phyloP scores from a whole-genome alignment of 2,797 vertebrate species.

The Hapalemur alaotrensis region DNA sequence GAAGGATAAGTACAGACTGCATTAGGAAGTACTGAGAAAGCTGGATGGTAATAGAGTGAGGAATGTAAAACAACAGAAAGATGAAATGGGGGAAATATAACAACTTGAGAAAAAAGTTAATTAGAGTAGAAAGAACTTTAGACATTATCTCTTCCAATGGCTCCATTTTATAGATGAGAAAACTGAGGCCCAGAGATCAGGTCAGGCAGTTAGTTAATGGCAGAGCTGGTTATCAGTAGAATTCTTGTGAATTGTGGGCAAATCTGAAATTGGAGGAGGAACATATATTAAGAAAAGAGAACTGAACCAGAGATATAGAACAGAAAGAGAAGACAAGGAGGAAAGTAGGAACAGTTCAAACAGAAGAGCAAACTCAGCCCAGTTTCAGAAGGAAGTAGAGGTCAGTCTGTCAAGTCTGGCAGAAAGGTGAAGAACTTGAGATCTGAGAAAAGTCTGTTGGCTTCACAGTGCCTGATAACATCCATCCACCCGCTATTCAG shows the following conservation, averaged over 20 bases:
- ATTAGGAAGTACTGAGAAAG: background rate
- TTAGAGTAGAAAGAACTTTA: background rate
- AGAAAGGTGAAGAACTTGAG: background rate
- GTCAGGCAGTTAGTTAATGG: background rate
- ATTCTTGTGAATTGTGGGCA: background rate
- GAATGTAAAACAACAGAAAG: background rate
- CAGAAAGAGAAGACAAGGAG: background rate
- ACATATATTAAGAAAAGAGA: background rate
- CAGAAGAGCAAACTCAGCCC: background rate
- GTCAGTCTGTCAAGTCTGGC: background rate
- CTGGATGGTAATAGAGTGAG: background rate
- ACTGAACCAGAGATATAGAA: background rate
- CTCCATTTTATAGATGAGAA: slow-evolving; percentile 9
- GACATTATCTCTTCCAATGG: background rate
- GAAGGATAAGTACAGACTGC: background rate
- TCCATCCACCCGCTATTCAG: background rate
- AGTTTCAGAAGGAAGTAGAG: background rate
- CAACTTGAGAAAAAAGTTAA: background rate
- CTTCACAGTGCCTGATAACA: background rate
- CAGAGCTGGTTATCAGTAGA: background rate
- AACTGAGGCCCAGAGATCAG: background rate
- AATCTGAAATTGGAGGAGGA: background rate
- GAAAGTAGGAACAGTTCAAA: background rate
- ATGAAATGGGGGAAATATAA: background rate
- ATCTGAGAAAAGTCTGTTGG: background rate